These are phyloP conservation scores for Luehdorfia chinensis DNA, from an alignment of 1,140 invertebrate species.

Conservation along the genomic window DNA sequence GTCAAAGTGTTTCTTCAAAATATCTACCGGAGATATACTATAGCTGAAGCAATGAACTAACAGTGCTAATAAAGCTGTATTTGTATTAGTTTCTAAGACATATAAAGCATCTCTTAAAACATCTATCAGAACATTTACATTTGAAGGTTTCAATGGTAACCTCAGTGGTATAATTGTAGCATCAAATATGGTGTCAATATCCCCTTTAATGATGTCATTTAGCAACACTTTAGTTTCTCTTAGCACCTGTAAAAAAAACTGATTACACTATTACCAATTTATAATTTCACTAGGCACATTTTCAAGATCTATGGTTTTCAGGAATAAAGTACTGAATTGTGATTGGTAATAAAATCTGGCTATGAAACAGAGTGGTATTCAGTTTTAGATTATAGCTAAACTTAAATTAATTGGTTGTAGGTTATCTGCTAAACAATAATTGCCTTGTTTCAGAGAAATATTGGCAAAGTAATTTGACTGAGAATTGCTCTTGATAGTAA, in stretches of 20 bases:
- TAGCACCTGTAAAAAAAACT: slow-evolving; percentile 49
- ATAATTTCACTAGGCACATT: no score
- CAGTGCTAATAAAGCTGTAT: slow-evolving; percentile 56
- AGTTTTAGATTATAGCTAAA: no score
- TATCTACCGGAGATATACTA: slow-evolving; percentile 39
- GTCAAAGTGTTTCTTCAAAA: slow-evolving; percentile 46
- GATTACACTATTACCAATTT: not conserved
- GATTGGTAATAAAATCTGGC: no score
- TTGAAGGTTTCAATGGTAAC: slow-evolving; percentile 55
- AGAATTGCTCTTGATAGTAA: no score
- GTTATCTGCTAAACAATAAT: no score
- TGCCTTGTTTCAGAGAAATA: no score
- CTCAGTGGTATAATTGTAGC: slow-evolving; percentile 44
- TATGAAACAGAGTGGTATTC: no score
- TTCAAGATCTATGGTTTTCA: no score
- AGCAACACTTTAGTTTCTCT: slow-evolving; percentile 62
- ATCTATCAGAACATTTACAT: slow-evolving; percentile 60
- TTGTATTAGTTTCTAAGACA: slow-evolving; percentile 63
- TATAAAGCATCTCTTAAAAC: slow-evolving; percentile 65
- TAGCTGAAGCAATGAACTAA: slow-evolving; percentile 59
- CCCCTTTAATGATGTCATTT: slow-evolving; percentile 47
- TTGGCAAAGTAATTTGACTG: no score
- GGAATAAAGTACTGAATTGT: no score
- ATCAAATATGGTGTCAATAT: slow-evolving; percentile 38
- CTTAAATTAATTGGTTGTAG: no score